A percentile compares a stretch with the other conserved stretches of the same genome.
phyloP scores from a whole-genome alignment of 2,113 vertebrate genomes.

The Apodemus sylvaticus region DNA sequence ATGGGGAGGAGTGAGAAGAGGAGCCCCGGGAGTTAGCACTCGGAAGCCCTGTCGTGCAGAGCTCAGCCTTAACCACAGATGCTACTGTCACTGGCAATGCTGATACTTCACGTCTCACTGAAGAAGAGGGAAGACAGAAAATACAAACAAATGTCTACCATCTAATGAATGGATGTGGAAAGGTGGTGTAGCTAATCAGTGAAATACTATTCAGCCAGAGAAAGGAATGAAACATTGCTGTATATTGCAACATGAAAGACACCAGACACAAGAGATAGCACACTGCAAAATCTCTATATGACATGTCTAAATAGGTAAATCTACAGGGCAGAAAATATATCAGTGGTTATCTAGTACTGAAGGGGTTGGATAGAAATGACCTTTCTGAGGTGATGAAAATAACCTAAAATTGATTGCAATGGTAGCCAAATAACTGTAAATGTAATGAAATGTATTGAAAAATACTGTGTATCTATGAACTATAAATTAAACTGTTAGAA shows the following conservation, averaged over 20 bases:
- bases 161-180: not conserved
- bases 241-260: not conserved
- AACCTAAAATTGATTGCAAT: not conserved
- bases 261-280: not conserved
- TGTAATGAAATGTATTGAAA: not conserved
- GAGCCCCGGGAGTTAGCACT: not conserved
- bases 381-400: slow-evolving; percentile 16
- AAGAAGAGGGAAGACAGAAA: not conserved
- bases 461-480: not conserved
- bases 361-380: not conserved
- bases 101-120: not conserved
- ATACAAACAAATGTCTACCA: not conserved
- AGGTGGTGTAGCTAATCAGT: not conserved
- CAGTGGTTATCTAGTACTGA: not conserved
- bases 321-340: not conserved
- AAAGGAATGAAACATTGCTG: not conserved
- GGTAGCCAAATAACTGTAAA: not conserved
- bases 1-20: not conserved
- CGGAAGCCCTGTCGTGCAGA: not conserved
- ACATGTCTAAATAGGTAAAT: slow-evolving; percentile 30
- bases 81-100: not conserved
- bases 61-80: not conserved
- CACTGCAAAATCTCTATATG: not conserved
- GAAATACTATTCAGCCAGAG: not conserved
- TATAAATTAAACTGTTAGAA: slow-evolving; percentile 16